Conservation (phyloP, 1,140 invertebrate species). For the Danaus melanippus region DNA sequence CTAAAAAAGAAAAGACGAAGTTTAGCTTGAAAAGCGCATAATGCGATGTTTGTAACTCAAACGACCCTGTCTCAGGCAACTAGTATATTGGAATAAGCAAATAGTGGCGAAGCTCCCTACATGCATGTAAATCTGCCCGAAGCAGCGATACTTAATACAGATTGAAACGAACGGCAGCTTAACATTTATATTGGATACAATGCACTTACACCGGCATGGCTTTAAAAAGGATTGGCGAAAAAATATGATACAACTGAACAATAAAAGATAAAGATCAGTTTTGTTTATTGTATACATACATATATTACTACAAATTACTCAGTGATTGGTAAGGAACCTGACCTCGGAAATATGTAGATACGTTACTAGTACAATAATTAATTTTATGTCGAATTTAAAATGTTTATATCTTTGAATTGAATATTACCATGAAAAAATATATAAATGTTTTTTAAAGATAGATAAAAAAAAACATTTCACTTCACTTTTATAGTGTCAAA, state of each 20-base stretch:
- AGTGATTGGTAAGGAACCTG: too few species aligned
- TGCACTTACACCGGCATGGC: slow-evolving; percentile 16
- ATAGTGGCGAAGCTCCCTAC: slow-evolving; percentile 41
- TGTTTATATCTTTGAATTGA: too few species aligned
- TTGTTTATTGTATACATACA: too few species aligned
- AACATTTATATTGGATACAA: slow-evolving; percentile 51
- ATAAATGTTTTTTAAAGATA: too few species aligned
- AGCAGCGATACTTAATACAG: slow-evolving; percentile 42
- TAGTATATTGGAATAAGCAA: slow-evolving; percentile 28
- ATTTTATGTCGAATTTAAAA: too few species aligned
- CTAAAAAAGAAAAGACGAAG: slow-evolving; percentile 21
- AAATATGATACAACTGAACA: slow-evolving; percentile 2
- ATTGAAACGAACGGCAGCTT: slow-evolving; percentile 49
- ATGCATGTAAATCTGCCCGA: slow-evolving; percentile 51
- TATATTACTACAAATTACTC: too few species aligned
- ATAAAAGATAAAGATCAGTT: too few species aligned
- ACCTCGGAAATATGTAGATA: too few species aligned
- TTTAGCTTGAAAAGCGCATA: slow-evolving; percentile 15
- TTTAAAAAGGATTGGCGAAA: slow-evolving; percentile 21
- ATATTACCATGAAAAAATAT: too few species aligned
- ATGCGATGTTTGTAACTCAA: slow-evolving; percentile 29
- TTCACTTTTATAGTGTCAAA: too few species aligned
- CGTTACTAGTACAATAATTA: too few species aligned
- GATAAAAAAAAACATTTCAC: too few species aligned
- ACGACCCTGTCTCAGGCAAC: slow-evolving; percentile 18